Conservation (phyloP, 2,888 invertebrate genomes). For the Chrysolina oricalcia region DNA sequence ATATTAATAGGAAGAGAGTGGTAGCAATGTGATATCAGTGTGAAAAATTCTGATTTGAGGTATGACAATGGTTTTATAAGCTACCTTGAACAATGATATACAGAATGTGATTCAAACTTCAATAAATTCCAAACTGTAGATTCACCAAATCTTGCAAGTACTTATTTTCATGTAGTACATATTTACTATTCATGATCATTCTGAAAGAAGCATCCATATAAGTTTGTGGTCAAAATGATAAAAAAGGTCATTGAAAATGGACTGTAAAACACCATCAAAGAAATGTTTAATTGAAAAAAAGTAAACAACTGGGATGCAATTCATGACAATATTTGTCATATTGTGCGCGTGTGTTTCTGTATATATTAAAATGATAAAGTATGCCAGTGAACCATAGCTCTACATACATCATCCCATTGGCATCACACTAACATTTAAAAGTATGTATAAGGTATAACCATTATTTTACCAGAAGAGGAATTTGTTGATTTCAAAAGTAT, state of each 20-base stretch:
- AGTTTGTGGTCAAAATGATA: too few species aligned
- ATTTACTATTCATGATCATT: too few species aligned
- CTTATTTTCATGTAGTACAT: background rate
- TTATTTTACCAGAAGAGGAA: conserved; percentile 17
- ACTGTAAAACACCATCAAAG: too few species aligned
- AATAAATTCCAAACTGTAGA: background rate
- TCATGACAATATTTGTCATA: background rate
- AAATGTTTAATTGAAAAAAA: too few species aligned
- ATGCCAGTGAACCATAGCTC: background rate
- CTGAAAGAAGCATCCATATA: too few species aligned
- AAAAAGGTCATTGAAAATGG: too few species aligned
- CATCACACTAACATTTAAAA: background rate
- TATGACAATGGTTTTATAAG: background rate
- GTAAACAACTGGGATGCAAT: background rate
- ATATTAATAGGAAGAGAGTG: background rate
- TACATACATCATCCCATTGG: background rate
- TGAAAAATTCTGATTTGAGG: background rate
- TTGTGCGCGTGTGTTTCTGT: too few species aligned
- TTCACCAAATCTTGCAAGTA: background rate
- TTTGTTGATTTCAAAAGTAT: conserved; percentile 15
- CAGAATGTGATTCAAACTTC: background rate
- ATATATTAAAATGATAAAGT: too few species aligned
- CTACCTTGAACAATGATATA: background rate
- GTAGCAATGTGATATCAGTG: background rate
- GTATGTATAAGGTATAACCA: conserved; percentile 10